Conservation (phyloP, 35 echinoderm and acorn worm genomes). For the Strongylocentrotus purpuratus region DNA sequence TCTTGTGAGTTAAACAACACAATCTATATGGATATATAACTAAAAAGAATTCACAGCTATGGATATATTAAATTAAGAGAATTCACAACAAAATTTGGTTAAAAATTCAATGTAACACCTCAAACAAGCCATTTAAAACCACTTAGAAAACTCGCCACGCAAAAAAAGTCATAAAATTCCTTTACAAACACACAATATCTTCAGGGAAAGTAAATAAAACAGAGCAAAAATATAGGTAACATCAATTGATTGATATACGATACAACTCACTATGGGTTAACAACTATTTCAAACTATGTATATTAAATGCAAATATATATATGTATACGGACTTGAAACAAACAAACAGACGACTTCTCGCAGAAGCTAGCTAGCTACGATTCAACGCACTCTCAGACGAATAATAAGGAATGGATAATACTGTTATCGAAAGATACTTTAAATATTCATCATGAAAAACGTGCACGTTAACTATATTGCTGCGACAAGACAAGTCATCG, state of each 20-base stretch:
- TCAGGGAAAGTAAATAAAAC: not conserved
- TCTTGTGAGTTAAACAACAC: not conserved
- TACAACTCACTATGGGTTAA: not conserved
- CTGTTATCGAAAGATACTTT: constrained; percentile 40
- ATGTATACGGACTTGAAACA: not conserved
- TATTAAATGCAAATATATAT: constrained; percentile 14
- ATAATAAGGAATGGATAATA: constrained; percentile 30
- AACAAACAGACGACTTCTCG: not conserved
- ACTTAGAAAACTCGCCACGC: not conserved
- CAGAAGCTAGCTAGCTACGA: not conserved
- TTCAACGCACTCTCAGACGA: not conserved
- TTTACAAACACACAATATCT: not conserved
- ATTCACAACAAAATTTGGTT: constrained; percentile 18
- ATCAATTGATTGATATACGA: not conserved
- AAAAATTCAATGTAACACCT: not conserved
- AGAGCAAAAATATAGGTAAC: not conserved
- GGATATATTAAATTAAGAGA: not conserved
- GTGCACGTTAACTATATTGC: not conserved
- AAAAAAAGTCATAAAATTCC: not conserved
- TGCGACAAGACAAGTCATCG: not conserved
- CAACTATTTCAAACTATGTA: not conserved
- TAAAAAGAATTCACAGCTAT: not conserved
- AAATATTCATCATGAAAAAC: constrained; percentile 2
- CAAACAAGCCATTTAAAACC: not conserved
- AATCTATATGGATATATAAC: not conserved